Conservation (phyloP, 2,888 invertebrate genomes). For the Rapana venosa region DNA sequence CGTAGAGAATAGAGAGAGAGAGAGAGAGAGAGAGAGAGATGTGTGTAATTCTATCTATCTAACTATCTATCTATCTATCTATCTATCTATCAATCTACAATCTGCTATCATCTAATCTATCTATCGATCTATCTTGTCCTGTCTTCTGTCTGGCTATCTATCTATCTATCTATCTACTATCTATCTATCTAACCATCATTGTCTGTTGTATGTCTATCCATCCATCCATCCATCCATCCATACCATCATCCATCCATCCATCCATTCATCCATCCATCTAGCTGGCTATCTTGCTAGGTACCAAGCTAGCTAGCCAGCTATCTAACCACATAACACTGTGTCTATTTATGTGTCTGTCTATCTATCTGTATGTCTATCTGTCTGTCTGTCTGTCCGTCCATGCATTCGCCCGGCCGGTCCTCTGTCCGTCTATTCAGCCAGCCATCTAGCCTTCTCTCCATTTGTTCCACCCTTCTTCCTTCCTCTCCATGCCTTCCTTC, state of each 20-base stretch:
- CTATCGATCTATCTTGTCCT: neutral
- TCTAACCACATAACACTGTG: too few relatives aligned
- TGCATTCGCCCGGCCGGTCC: neutral
- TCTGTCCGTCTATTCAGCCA: too few relatives aligned
- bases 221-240: neutral
- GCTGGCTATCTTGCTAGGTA: too few relatives aligned
- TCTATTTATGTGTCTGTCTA: neutral
- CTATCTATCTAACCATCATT: neutral
- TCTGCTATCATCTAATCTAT: neutral
- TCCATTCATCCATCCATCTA: neutral
- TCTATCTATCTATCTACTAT: neutral
- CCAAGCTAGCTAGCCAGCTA: too few relatives aligned
- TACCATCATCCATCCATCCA: neutral
- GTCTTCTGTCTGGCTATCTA: neutral
- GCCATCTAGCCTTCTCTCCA: too few relatives aligned
- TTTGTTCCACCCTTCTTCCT: too few relatives aligned
- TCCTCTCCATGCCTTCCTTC: too few relatives aligned
- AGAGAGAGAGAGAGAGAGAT: too few relatives aligned
- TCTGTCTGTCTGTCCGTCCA: neutral
- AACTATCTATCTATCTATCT: neutral
- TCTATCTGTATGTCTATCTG: neutral
- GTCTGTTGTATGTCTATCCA: neutral
- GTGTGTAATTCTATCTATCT: neutral
- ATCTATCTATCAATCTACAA: neutral
- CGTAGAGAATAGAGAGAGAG: too few relatives aligned